Evolutionary conservation across 2,797 vertebrate species (phyloP), one percentile per base, ranked within the genome.

Genomic region (Eulemur coronatus): DNA sequence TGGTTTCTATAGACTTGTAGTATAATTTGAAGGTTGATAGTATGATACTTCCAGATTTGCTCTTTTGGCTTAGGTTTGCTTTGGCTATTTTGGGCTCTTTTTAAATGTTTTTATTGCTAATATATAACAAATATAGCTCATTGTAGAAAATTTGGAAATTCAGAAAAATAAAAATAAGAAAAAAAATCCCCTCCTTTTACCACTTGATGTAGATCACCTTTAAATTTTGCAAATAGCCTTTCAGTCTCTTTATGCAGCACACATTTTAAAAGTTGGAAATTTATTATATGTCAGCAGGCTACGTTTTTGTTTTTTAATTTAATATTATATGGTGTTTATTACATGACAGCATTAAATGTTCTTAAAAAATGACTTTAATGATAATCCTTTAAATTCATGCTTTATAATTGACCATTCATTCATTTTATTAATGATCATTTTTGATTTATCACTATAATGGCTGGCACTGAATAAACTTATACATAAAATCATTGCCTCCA

Each of bases 361-460:
- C 73, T 70, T 89, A 17, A 94, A 88, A 95, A 84, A 52, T 48
- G 81, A 91, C 8, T 88, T 94, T 89, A 67, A 46, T 87, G 17
- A 35, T 22, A 80, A 72, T 92, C 75, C 33, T 67, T 94, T 89
- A 94, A 90, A 73, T 87, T 38, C 22, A 88, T 73, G n/a, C 35
- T 84, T 55, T 43, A 63, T 78, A 38, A 57, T 65, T 89, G 61
- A 92, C 2, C 26, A 46, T 24, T 95, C 15, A 69, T 22, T 80
- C 26, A 46, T 69, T n/a, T 5, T n/a, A 46, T 61, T 69, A 65
- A 59, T 43, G 22, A 72, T 78, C 3, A 15, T 65, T 90, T 81
- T 50, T 50, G 89, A n/a, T 14, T 67, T 95, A 81, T 95, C 24
- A 61, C 46, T 81, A 4, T 72, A 69, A 46, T 28, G 2, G 3